Conservation (phyloP, 2,113 vertebrate genomes). For the Anseranas semipalmata region DNA sequence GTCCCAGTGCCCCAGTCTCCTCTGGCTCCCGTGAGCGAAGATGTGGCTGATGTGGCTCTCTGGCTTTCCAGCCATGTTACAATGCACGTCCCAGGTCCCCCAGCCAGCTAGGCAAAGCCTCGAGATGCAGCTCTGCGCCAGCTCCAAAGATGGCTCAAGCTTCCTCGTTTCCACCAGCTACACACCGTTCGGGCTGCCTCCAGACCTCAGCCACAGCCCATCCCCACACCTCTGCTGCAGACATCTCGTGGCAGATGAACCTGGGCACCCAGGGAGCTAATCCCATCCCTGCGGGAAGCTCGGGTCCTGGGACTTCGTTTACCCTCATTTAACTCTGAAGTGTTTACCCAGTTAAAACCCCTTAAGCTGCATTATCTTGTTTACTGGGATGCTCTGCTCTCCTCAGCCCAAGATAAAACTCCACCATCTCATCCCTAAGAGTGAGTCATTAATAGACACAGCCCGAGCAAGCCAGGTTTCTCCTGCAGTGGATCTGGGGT, state of each 20-base stretch:
- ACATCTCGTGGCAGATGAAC: not conserved
- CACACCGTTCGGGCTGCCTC: not conserved
- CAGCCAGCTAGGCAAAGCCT: not conserved
- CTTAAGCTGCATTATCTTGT: conserved; percentile 66
- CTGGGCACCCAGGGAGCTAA: not conserved
- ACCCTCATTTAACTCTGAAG: conserved; percentile 54
- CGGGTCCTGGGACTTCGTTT: conserved; percentile 21
- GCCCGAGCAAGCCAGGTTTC: not conserved
- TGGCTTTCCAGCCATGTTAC: not conserved
- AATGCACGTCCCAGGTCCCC: not conserved
- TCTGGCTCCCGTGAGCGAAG: not conserved
- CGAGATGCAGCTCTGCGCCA: not conserved
- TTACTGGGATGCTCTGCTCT: conserved; percentile 35
- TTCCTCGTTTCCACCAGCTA: not conserved
- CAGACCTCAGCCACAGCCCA: not conserved
- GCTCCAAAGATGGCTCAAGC: not conserved
- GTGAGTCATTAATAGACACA: not conserved
- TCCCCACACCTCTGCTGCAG: not conserved
- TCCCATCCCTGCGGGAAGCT: not conserved
- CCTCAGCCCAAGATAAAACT: conserved; percentile 48
- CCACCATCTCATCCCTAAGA: not conserved
- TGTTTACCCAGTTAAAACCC: conserved; percentile 57
- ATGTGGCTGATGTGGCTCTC: not conserved
- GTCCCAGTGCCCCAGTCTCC: not conserved
- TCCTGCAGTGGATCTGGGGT: not conserved